These are phyloP conservation scores for Philaethria dido DNA, from an alignment of 2,888 invertebrate species.

Conservation along the genomic window DNA sequence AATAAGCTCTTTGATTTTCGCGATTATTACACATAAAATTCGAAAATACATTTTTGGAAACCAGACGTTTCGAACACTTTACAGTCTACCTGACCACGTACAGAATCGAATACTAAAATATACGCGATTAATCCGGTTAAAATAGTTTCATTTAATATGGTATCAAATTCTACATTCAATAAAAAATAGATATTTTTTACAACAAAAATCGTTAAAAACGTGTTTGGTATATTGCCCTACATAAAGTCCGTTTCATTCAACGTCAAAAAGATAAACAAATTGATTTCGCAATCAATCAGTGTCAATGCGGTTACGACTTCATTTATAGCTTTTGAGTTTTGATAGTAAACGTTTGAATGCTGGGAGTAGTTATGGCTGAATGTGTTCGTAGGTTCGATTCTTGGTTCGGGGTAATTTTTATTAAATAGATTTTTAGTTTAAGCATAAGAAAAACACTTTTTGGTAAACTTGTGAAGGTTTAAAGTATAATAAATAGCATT, in stretches of 20 bases:
- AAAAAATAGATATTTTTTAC: not conserved
- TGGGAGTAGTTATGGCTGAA: not conserved
- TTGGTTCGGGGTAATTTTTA: too few relatives aligned
- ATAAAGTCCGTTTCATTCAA: slow-evolving; percentile 2
- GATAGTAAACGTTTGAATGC: not conserved
- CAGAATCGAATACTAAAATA: too few relatives aligned
- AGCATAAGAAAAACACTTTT: too few relatives aligned
- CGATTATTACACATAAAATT: too few relatives aligned
- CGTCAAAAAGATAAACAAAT: slow-evolving; percentile 14
- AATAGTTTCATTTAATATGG: too few relatives aligned
- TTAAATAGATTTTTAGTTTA: not conserved
- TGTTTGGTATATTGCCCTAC: not conserved
- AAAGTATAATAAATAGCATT: too few relatives aligned
- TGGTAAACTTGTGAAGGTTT: too few relatives aligned
- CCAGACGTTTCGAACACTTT: too few relatives aligned
- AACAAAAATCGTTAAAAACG: not conserved
- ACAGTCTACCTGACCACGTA: too few relatives aligned
- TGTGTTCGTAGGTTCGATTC: not conserved
- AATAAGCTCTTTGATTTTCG: too few relatives aligned
- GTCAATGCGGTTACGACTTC: slow-evolving; percentile 4
- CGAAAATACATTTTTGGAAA: too few relatives aligned
- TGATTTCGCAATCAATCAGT: slow-evolving; percentile 6
- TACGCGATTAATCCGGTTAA: too few relatives aligned
- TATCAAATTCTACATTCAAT: not conserved
- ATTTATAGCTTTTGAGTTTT: not conserved